These are phyloP conservation scores for Drosophila borborema DNA, from an alignment of 2,888 invertebrate genomes.

Conservation along the genomic window DNA sequence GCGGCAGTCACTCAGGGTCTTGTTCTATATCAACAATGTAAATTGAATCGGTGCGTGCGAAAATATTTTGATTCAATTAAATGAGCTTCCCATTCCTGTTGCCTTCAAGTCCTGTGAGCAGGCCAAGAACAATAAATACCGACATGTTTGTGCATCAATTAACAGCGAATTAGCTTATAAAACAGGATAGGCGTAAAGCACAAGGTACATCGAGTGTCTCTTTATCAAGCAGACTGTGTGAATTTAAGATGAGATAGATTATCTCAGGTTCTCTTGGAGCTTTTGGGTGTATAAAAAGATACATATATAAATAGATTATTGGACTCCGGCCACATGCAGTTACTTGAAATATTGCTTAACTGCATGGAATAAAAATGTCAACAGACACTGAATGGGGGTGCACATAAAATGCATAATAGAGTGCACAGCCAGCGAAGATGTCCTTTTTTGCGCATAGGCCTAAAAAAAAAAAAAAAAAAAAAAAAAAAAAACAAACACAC, in stretches of 20 bases:
- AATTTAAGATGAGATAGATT: background rate
- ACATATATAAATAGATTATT: constrained; percentile 17
- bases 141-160: constrained; percentile 25
- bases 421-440: constrained; percentile 63
- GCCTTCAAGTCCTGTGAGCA: constrained; percentile 21
- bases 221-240: background rate
- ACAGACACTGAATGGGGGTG: constrained; percentile 59
- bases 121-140: constrained; percentile 38
- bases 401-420: constrained; percentile 78
- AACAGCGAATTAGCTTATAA: background rate
- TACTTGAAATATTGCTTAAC: constrained; percentile 72
- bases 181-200: background rate
- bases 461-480: constrained; percentile 32
- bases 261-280: background rate
- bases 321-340: constrained; percentile 1
- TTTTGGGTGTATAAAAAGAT: background rate
- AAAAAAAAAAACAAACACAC: no score
- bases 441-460: constrained; percentile 77
- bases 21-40: constrained; percentile 49
- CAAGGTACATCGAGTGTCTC: background rate
- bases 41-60: constrained; percentile 60
- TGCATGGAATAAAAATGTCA: constrained; percentile 77
- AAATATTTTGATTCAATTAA: constrained; percentile 73
- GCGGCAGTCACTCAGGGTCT: constrained; percentile 30
- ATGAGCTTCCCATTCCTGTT: constrained; percentile 5